Percentiles rank a stretch among this genome's conserved stretches.
Conservation (phyloP, 1,140 invertebrate species). For the Amyelois transitella region DNA sequence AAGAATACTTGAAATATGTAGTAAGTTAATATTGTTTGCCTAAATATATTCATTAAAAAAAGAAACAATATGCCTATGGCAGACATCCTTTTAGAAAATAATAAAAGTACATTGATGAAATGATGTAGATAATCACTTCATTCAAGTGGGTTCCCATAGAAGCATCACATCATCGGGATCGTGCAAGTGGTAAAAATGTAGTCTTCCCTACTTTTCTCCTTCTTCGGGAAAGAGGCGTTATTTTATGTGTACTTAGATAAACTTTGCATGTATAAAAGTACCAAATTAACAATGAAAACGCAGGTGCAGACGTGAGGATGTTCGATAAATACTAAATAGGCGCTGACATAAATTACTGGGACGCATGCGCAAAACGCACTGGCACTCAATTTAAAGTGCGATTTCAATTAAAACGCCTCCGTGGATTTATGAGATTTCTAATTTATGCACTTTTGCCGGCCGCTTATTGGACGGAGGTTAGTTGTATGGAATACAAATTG, state of each 20-base stretch:
- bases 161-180: too few species aligned
- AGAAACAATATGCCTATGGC: too few species aligned
- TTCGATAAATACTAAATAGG: slow-evolving; percentile 30
- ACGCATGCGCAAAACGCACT: slow-evolving; percentile 47
- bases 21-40: too few species aligned
- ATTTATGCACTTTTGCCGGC: slow-evolving; percentile 55
- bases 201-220: not conserved
- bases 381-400: slow-evolving; percentile 55
- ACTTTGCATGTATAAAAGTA: not conserved
- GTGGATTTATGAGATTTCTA: slow-evolving; percentile 56
- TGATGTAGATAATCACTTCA: too few species aligned
- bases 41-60: too few species aligned
- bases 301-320: slow-evolving; percentile 32
- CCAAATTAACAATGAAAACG: slow-evolving; percentile 3
- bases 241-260: too few species aligned
- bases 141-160: too few species aligned
- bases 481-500: not conserved
- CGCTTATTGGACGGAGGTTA: slow-evolving; percentile 5
- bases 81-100: too few species aligned
- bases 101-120: too few species aligned
- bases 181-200: too few species aligned
- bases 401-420: slow-evolving; percentile 69
- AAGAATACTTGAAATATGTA: too few species aligned
- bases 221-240: not conserved
- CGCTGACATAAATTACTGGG: slow-evolving; percentile 40